Conservation (phyloP, 2,113 vertebrate species). For the Larimichthys crocea region DNA sequence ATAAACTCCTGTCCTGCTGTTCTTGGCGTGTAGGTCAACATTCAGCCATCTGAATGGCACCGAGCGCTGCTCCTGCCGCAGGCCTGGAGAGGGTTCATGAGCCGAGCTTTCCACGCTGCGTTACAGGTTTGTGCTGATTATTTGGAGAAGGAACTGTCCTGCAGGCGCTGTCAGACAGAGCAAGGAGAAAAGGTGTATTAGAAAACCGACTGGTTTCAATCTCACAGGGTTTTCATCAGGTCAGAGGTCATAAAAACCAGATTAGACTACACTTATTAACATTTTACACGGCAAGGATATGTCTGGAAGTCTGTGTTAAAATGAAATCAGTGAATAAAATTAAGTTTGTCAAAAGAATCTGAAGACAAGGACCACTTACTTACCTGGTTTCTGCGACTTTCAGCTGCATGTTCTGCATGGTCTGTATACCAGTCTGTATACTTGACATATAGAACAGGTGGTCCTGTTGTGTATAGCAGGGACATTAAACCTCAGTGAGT, state of each 20-base stretch:
- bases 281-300: not conserved
- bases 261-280: not conserved
- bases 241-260: too few species aligned
- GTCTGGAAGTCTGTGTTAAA: not conserved
- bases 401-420: too few species aligned
- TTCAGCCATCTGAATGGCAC: slow-evolving; percentile 96
- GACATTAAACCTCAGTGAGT: too few species aligned
- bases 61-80: slow-evolving; percentile 91
- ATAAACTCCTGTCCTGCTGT: not conserved
- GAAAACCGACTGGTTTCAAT: not conserved
- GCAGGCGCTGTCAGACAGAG: not conserved
- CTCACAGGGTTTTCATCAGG: not conserved
- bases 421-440: too few species aligned
- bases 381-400: too few species aligned
- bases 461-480: too few species aligned
- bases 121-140: slow-evolving; percentile 87
- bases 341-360: too few species aligned
- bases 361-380: too few species aligned
- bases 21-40: slow-evolving; percentile 88
- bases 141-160: not conserved
- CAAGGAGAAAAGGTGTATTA: not conserved
- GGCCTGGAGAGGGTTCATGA: slow-evolving; percentile 94
- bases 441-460: too few species aligned
- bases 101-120: slow-evolving; percentile 88
- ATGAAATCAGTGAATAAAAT: not conserved